A percentile compares a stretch with the other conserved stretches of the same genome.
Conservation (phyloP, 1,140 invertebrate genomes). For the Diabrotica virgifera region DNA sequence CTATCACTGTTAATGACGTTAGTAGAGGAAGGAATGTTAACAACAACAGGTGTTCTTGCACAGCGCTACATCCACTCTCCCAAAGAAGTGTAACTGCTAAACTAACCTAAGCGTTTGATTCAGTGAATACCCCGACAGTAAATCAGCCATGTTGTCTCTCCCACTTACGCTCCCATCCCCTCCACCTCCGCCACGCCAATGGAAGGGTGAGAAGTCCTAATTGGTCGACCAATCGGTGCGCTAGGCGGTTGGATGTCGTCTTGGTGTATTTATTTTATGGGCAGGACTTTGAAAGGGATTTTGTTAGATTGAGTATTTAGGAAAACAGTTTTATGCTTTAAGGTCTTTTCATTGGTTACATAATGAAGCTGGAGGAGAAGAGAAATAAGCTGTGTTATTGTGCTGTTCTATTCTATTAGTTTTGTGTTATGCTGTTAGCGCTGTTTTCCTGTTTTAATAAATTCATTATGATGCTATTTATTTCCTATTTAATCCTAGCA, state of each 20-base stretch:
- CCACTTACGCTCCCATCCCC: conserved; percentile 29
- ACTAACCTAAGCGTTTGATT: conserved; percentile 38
- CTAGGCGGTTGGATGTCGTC: conserved; percentile 32
- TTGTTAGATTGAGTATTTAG: conserved; percentile 47
- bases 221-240: conserved; percentile 31
- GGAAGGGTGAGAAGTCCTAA: conserved; percentile 19
- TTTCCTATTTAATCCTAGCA: too few relatives aligned
- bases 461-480: conserved; percentile 4
- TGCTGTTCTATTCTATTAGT: conserved; percentile 16
- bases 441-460: conserved; percentile 18
- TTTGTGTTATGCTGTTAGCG: conserved; percentile 18
- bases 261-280: conserved; percentile 46
- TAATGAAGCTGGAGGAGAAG: conserved; percentile 33
- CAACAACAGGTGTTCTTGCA: conserved; percentile 19
- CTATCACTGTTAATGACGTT: neutral
- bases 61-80: conserved; percentile 15
- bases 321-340: conserved; percentile 45
- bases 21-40: neutral
- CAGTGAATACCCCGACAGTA: conserved; percentile 36
- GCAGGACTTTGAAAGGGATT: conserved; percentile 43
- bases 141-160: conserved; percentile 48
- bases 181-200: conserved; percentile 28
- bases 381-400: conserved; percentile 32
- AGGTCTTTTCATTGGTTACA: conserved; percentile 43
- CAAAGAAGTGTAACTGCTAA: conserved; percentile 32